Conservation (phyloP, 2,888 invertebrate species). For the Drosophila birchii region DNA sequence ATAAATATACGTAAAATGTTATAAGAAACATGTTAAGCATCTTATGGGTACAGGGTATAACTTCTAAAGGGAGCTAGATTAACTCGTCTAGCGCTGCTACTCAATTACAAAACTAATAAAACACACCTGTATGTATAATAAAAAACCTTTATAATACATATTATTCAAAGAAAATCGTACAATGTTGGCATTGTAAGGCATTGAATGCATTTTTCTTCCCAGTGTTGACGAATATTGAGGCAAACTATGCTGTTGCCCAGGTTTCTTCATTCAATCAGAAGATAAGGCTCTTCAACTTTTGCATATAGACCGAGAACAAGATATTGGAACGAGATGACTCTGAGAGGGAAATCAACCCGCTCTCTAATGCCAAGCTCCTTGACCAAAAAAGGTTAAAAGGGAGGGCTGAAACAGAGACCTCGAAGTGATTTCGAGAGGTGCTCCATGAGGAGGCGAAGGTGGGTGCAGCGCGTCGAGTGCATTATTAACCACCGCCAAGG, state of each 20-base stretch:
- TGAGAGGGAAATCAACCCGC: conserved; percentile 7
- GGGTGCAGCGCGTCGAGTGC: conserved; percentile 12
- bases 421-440: conserved; percentile 11
- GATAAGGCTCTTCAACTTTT: conserved; percentile 45
- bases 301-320: conserved; percentile 27
- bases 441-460: not conserved
- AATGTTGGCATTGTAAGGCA: no score
- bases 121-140: not conserved
- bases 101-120: not conserved
- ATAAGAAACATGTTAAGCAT: not conserved
- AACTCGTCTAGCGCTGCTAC: not conserved
- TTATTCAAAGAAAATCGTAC: no score
- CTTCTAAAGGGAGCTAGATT: not conserved
- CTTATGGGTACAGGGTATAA: not conserved
- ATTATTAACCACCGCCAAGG: conserved; percentile 54
- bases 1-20: not conserved
- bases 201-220: not conserved
- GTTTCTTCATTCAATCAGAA: conserved; percentile 25
- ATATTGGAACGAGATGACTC: not conserved
- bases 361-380: conserved; percentile 53
- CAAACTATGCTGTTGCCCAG: conserved; percentile 3
- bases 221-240: conserved; percentile 6
- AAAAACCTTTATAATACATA: not conserved
- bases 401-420: not conserved
- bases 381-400: conserved; percentile 26